phyloP scores from a whole-genome alignment of 2,888 invertebrate species.

The Celastrina argiolus region DNA sequence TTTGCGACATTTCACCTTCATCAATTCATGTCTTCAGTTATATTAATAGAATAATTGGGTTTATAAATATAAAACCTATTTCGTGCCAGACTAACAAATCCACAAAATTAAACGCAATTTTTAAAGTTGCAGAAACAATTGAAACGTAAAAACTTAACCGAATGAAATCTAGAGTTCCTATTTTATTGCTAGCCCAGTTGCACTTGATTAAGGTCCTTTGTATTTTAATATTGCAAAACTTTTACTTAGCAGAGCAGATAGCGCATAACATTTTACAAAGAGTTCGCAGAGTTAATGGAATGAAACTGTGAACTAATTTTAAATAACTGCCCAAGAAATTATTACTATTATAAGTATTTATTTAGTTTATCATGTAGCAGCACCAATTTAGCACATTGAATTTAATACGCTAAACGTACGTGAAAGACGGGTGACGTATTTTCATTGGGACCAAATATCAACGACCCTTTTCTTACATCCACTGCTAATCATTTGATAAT shows the following conservation, averaged over 20 bases:
- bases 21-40: too few species aligned
- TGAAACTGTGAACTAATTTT: neutral
- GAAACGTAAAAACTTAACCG: neutral
- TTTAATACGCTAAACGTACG: too few species aligned
- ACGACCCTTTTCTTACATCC: too few species aligned
- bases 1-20: too few species aligned
- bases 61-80: too few species aligned
- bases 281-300: neutral
- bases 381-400: too few species aligned
- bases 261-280: neutral
- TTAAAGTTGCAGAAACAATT: neutral
- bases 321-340: neutral
- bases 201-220: neutral
- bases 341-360: neutral
- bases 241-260: neutral
- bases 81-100: too few species aligned
- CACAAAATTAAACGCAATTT: neutral
- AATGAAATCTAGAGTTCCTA: neutral
- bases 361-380: too few species aligned
- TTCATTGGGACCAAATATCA: too few species aligned
- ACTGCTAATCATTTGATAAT: too few species aligned
- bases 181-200: neutral
- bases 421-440: too few species aligned
- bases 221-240: neutral
- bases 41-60: too few species aligned